phyloP scores from a whole-genome alignment of 2,113 vertebrate species.

The Phoenicopterus ruber region DNA sequence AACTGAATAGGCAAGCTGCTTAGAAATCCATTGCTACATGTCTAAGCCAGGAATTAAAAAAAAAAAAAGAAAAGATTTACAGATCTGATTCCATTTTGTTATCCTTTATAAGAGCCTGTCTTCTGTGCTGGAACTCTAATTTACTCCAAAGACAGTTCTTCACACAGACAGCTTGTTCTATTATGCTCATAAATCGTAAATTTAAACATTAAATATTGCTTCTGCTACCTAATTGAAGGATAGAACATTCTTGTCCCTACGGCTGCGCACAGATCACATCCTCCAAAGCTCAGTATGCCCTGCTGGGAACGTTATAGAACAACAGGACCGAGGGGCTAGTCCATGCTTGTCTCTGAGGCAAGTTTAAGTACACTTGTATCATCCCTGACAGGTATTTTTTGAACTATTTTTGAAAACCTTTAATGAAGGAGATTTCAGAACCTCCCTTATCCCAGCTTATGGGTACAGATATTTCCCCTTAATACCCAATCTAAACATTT shows the following conservation, averaged over 20 bases:
- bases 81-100: neutral
- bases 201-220: constrained; percentile 30
- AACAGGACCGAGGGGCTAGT: neutral
- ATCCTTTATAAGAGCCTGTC: neutral
- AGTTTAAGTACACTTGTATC: constrained; percentile 13
- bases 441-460: neutral
- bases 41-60: neutral
- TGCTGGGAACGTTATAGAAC: neutral
- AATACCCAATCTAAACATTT: neutral
- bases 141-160: neutral
- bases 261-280: neutral
- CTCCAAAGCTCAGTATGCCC: neutral
- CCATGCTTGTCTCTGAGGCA: neutral
- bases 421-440: neutral
- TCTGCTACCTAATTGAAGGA: neutral
- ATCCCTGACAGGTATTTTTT: neutral
- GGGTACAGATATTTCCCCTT: neutral
- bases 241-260: neutral
- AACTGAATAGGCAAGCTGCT: neutral
- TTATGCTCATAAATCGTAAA: neutral
- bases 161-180: neutral
- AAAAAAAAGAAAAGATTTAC: neutral
- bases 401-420: neutral
- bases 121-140: neutral
- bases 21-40: neutral